A percentile compares a stretch with the other conserved stretches of the same genome.
Evolutionary conservation across 1,140 invertebrate species (phyloP).

Genomic region (Trachymyrmex cornetzi): DNA sequence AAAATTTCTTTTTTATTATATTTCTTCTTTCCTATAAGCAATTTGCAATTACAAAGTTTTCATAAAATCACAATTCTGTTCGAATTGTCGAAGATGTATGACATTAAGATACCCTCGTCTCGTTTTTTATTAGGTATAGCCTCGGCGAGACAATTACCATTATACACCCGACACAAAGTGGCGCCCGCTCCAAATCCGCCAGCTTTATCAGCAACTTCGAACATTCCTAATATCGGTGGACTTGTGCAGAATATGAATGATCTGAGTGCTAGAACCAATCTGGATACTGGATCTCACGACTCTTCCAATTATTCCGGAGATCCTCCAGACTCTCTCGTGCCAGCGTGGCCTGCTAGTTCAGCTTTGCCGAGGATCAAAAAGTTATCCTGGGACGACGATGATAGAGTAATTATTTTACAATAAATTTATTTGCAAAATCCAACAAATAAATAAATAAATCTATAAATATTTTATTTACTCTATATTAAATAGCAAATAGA

Average conservation of each 20-base stretch:
- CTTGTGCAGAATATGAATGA: slow-evolving; percentile 86
- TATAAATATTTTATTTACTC: not conserved
- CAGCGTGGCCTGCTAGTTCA: slow-evolving; percentile 87
- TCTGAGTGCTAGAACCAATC: slow-evolving; percentile 81
- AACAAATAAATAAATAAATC: slow-evolving; percentile 3
- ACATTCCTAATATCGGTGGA: slow-evolving; percentile 84
- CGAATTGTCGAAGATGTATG: not conserved
- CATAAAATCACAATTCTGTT: not conserved
- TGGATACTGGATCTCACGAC: slow-evolving; percentile 82
- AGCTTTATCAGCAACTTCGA: slow-evolving; percentile 82
- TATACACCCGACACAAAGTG: slow-evolving; percentile 84
- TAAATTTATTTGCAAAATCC: slow-evolving; percentile 11
- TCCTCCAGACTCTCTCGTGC: slow-evolving; percentile 82
- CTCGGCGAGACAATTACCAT: slow-evolving; percentile 78
- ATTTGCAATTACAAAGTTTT: not conserved
- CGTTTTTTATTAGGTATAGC: slow-evolving; percentile 69
- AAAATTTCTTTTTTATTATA: not conserved
- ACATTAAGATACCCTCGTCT: not conserved
- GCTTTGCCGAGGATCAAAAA: slow-evolving; percentile 90
- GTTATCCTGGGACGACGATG: slow-evolving; percentile 91
- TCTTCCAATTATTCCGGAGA: slow-evolving; percentile 84
- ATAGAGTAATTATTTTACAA: slow-evolving; percentile 77
- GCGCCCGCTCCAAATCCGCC: slow-evolving; percentile 86
- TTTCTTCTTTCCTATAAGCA: not conserved
- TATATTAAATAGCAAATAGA: not conserved